Conservation (phyloP, 2,113 vertebrate genomes). For the Picathartes gymnocephalus region DNA sequence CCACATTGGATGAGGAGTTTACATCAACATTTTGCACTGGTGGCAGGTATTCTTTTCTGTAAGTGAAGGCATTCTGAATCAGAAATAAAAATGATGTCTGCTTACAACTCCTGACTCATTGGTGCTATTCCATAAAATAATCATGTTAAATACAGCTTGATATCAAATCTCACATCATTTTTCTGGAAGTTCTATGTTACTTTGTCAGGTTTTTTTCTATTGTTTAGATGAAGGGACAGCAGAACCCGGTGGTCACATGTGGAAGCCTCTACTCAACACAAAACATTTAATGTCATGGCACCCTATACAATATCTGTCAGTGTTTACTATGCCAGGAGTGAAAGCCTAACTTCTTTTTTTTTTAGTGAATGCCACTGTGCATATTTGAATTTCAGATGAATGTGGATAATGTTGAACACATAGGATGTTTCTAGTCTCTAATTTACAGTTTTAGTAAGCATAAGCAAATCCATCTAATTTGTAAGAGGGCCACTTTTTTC, state of each 20-base stretch:
- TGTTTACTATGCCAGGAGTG: background rate
- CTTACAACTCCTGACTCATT: background rate
- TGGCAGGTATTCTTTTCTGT: background rate
- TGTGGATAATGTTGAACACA: background rate
- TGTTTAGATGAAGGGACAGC: background rate
- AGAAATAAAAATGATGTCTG: background rate
- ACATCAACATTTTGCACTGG: background rate
- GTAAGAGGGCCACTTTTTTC: background rate
- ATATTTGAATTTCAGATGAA: background rate
- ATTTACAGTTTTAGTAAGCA: background rate
- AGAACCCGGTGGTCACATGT: background rate
- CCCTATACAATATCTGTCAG: background rate
- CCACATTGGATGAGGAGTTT: background rate
- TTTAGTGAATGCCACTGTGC: background rate
- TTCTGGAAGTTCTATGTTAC: background rate
- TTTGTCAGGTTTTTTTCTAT: background rate
- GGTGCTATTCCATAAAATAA: background rate
- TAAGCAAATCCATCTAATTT: background rate
- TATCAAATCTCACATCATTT: background rate
- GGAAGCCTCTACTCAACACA: background rate
- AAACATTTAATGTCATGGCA: background rate
- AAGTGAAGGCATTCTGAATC: background rate
- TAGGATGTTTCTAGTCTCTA: background rate
- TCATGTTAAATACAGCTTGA: background rate
- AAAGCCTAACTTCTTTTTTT: background rate